A percentile compares a stretch with the other conserved stretches of the same genome.
Evolutionary conservation across 2,888 invertebrate genomes (phyloP).

Genomic region (Harpalus rubripes): DNA sequence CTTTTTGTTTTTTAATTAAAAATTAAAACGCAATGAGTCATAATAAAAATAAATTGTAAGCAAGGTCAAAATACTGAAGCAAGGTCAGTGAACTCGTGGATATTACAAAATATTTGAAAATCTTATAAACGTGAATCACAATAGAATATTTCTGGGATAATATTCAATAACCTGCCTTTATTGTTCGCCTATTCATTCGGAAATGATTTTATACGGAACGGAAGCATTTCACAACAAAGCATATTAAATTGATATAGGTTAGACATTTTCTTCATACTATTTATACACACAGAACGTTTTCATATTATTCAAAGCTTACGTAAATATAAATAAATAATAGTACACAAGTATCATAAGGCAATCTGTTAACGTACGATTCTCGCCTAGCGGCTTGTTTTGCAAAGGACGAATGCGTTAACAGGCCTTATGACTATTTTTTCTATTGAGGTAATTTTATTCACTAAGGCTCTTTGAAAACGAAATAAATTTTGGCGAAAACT

Average conservation of each 20-base stretch:
- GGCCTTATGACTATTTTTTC: no score
- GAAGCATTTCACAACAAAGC: conserved; percentile 23
- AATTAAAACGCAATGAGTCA: conserved; percentile 37
- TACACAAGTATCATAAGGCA: no score
- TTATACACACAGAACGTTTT: background rate
- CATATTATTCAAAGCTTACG: background rate
- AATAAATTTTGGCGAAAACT: no score
- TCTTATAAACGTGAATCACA: conserved; percentile 29
- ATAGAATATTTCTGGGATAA: conserved; percentile 33
- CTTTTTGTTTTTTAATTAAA: conserved; percentile 23
- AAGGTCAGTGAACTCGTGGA: conserved; percentile 11
- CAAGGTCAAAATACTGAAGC: conserved; percentile 18
- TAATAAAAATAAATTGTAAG: conserved; percentile 22
- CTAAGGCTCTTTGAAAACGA: no score
- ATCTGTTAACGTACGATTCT: no score
- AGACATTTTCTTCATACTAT: conserved; percentile 18
- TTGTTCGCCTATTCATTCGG: conserved; percentile 19
- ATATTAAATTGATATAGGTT: conserved; percentile 19
- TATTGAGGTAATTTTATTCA: no score
- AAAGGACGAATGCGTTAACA: no score
- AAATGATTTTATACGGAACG: conserved; percentile 17
- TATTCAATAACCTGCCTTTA: conserved; percentile 28
- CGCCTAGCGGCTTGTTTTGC: no score
- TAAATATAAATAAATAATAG: background rate
- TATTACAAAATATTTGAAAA: conserved; percentile 35